Percentiles rank a stretch among this genome's conserved stretches.
phyloP scores from a whole-genome alignment of 2,113 vertebrate species.

The Anser cygnoides region DNA sequence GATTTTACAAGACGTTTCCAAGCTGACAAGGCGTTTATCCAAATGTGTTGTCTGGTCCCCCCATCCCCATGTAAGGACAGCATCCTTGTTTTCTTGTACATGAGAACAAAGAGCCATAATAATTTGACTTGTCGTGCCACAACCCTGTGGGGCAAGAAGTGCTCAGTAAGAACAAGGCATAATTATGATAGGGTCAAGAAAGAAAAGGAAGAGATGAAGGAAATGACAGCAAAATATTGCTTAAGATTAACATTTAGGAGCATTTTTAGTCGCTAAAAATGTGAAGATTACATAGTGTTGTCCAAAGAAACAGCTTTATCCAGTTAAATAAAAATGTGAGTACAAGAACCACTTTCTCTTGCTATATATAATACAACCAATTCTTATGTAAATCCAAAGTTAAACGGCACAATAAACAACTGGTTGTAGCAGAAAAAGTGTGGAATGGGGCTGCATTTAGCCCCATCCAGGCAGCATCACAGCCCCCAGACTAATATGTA shows the following conservation, averaged over 20 bases:
- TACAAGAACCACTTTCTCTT: rapidly evolving
- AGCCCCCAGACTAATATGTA: neutral
- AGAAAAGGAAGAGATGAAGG: neutral
- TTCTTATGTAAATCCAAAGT: neutral
- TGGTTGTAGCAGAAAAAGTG: neutral
- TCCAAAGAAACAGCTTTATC: neutral
- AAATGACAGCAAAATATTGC: neutral
- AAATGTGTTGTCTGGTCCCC: neutral
- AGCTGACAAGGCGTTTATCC: slow-evolving; percentile 15
- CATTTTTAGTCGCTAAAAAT: neutral
- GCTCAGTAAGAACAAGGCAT: neutral
- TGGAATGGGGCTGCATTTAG: neutral
- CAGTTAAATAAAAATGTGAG: neutral
- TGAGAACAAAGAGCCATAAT: neutral
- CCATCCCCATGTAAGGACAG: neutral
- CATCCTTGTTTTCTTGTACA: neutral
- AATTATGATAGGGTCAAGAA: neutral
- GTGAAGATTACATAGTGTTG: neutral
- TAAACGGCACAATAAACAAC: neutral
- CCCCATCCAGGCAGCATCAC: neutral
- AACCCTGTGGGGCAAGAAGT: neutral
- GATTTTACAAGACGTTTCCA: slow-evolving; percentile 35
- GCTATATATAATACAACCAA: neutral
- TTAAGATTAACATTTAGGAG: neutral
- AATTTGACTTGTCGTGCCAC: neutral